phyloP scores from a whole-genome alignment of 2,888 invertebrate genomes.

The Diplolepis rosae region DNA sequence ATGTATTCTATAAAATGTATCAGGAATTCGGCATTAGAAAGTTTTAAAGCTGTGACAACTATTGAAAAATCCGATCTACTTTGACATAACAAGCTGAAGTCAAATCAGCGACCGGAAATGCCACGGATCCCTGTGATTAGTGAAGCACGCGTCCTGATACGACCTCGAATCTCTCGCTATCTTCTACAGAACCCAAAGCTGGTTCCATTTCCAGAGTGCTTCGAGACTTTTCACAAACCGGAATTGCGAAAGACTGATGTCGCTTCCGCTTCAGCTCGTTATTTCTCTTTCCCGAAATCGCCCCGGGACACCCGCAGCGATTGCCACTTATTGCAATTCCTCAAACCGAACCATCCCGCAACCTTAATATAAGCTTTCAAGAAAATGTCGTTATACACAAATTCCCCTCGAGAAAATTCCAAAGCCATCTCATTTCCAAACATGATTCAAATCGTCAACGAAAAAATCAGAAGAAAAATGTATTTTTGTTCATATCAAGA shows the following conservation, averaged over 20 bases:
- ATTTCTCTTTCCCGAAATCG: conserved; percentile 36
- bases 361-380: conserved; percentile 11
- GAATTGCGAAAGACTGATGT: conserved; percentile 37
- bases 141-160: conserved; percentile 42
- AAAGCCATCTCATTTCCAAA: background rate
- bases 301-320: conserved; percentile 35
- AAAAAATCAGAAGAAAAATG: no score
- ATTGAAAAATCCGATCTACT: conserved; percentile 25
- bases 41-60: background rate
- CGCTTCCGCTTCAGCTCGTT: conserved; percentile 31
- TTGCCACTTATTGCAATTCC: conserved; percentile 43
- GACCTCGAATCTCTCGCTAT: conserved; percentile 35
- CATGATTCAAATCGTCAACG: background rate
- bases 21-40: background rate
- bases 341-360: conserved; percentile 10
- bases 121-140: conserved; percentile 38
- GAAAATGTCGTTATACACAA: conserved; percentile 18
- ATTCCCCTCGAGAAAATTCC: conserved; percentile 16
- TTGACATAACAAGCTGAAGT: conserved; percentile 19
- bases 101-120: conserved; percentile 38
- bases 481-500: no score
- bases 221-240: conserved; percentile 24
- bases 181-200: conserved; percentile 35
- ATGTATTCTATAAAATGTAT: no score
- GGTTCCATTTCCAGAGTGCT: conserved; percentile 29